Conservation (phyloP, 2,797 vertebrate genomes). For the Neosilurus hyrtlii region DNA sequence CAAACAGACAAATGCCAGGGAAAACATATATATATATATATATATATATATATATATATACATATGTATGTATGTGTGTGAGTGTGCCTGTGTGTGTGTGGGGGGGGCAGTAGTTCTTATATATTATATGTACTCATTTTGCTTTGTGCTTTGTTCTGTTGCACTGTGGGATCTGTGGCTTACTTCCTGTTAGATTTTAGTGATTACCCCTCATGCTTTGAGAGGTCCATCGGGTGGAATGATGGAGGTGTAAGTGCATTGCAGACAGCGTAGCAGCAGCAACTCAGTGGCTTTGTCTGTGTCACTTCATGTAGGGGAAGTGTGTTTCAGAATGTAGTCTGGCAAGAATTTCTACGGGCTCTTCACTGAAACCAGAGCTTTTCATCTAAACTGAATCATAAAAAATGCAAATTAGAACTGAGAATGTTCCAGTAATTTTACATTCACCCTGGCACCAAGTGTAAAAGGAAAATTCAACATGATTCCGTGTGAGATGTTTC, state of each 20-base stretch:
- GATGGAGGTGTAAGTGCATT: background rate
- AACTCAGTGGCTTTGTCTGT: background rate
- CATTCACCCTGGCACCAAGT: background rate
- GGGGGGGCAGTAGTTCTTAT: no score
- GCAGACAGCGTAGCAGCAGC: background rate
- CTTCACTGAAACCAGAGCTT: conserved; percentile 4
- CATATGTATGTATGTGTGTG: no score
- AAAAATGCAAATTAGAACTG: background rate
- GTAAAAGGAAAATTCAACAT: background rate
- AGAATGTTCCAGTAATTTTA: conserved; percentile 16
- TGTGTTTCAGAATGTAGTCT: conserved; percentile 26
- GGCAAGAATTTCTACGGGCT: conserved; percentile 12
- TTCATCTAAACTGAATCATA: background rate
- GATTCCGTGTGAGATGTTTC: background rate
- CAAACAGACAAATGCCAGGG: no score
- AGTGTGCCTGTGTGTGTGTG: no score
- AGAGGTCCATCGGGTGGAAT: background rate
- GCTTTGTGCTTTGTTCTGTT: background rate
- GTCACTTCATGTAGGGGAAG: background rate
- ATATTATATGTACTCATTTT: no score
- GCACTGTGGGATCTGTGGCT: background rate
- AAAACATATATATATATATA: no score
- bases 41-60: no score
- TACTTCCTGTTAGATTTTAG: background rate
- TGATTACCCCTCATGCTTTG: background rate